Conservation (phyloP, 2,797 vertebrate species). For the Pitangus sulphuratus region DNA sequence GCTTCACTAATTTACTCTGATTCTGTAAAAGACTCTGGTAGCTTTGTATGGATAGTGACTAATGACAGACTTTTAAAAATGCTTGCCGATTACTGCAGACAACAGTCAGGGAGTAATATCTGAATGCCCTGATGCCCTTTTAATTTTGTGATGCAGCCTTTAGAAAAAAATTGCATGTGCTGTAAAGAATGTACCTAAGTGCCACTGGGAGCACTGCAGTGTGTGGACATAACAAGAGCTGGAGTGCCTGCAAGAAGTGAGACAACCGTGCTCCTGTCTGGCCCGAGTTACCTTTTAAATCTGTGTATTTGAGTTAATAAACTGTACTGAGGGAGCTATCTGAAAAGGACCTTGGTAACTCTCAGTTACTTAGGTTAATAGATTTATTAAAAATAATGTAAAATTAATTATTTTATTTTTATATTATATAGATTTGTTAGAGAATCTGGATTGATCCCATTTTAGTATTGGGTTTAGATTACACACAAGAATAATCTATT, state of each 20-base stretch:
- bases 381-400: not conserved
- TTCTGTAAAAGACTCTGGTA: not conserved
- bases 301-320: not conserved
- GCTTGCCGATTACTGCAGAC: not conserved
- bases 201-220: not conserved
- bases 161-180: not conserved
- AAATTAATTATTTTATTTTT: not conserved
- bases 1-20: not conserved
- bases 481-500: conserved; percentile 42
- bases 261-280: not conserved
- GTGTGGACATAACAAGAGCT: not conserved
- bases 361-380: not conserved
- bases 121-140: not conserved
- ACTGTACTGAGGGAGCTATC: not conserved
- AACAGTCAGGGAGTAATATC: not conserved
- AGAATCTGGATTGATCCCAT: not conserved
- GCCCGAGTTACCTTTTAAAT: not conserved
- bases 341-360: not conserved
- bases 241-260: not conserved
- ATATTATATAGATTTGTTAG: not conserved
- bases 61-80: not conserved
- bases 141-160: not conserved
- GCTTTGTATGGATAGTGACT: not conserved
- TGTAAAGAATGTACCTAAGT: not conserved
- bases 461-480: not conserved